Evolutionary conservation across 1,140 invertebrate species (phyloP).

Genomic region (Drosophila yakuba): DNA sequence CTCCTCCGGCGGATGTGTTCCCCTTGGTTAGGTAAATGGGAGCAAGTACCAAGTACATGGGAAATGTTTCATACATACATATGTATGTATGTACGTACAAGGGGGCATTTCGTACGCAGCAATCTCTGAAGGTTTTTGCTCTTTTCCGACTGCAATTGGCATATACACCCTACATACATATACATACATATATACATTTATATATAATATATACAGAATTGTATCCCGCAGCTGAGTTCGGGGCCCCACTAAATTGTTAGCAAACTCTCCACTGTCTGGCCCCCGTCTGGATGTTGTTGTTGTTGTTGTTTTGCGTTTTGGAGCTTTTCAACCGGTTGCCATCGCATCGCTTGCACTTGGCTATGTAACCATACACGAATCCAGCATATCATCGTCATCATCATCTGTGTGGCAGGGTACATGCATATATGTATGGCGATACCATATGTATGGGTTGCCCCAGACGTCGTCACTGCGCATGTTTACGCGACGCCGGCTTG

Average conservation of each 20-base stretch:
- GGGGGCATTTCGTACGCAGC: slow-evolving; percentile 4
- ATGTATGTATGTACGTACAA: neutral
- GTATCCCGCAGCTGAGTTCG: neutral
- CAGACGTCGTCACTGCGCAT: slow-evolving; percentile 48
- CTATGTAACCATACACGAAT: slow-evolving; percentile 24
- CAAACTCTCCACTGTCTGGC: slow-evolving; percentile 39
- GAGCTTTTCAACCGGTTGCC: slow-evolving; percentile 37
- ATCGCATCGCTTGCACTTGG: slow-evolving; percentile 31
- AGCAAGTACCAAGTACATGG: slow-evolving; percentile 4
- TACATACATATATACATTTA: neutral
- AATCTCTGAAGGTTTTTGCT: slow-evolving; percentile 21
- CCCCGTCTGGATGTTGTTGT: slow-evolving; percentile 32
- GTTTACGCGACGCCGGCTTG: slow-evolving; percentile 49
- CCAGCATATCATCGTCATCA: neutral
- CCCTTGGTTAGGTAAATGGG: slow-evolving; percentile 17
- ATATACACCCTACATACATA: neutral
- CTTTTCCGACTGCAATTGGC: slow-evolving; percentile 8
- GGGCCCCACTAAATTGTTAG: slow-evolving; percentile 21
- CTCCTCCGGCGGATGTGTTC: slow-evolving; percentile 12
- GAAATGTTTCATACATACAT: neutral
- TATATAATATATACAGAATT: neutral
- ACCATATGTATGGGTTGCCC: slow-evolving; percentile 26
- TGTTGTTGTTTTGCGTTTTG: slow-evolving; percentile 1
- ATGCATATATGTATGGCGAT: slow-evolving; percentile 6
- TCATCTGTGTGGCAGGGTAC: slow-evolving; percentile 1